Base-by-base conservation (phyloP, 2,113 vertebrate genomes). In the Petroica traversi region DNA sequence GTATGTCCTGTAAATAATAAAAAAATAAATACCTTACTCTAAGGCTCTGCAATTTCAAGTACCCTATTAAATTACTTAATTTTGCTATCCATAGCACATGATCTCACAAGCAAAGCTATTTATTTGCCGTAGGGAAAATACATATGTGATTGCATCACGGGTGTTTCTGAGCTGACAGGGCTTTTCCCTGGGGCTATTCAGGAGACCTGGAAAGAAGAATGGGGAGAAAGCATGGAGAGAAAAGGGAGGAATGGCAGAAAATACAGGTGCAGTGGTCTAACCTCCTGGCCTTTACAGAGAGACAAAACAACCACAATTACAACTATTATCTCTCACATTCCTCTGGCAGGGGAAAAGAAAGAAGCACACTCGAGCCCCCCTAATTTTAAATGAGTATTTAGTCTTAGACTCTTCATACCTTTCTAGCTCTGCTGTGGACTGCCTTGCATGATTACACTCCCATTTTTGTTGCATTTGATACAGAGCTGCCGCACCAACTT, bases 41-140 rank as follows among this genome's bases (percentile, higher is more conserved):
- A 46, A 92, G 51, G 48, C 96, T 97, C 95, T 97, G 85, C 97
- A 95, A 96, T 98, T 97, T 97, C 97, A 98, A 98, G 96, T 90
- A 97, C 93, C 93, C 90, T 82, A 84, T 79, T 96, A 97, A 93
- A 72, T 96, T 96, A 93, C 90, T 85, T 97, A 92, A 97, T 96
- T 86, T 97, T 85, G 94, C 96, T 96, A 90, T 97, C 96, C 96
- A 71, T 85, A 97, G 95, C 91, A 96, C 97, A 97, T 97, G 97
- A 99, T 98, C 98, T 98, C 98, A 98, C 98, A 98, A 98, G 97
- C 93, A 97, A 96, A 97, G 98, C 97, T 99, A 98, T 98, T 98
- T 98, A 97, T 94, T 97, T 97, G 98, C 98, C 98, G 89, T 72
- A 94, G 95, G 98, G 96, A 97, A 98, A 94, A 94, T 95, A 97